Percentiles rank a stretch among this genome's conserved stretches.
These are phyloP conservation scores for Callinectes sapidus DNA, from an alignment of 2,888 invertebrate species.

Conservation along the genomic window DNA sequence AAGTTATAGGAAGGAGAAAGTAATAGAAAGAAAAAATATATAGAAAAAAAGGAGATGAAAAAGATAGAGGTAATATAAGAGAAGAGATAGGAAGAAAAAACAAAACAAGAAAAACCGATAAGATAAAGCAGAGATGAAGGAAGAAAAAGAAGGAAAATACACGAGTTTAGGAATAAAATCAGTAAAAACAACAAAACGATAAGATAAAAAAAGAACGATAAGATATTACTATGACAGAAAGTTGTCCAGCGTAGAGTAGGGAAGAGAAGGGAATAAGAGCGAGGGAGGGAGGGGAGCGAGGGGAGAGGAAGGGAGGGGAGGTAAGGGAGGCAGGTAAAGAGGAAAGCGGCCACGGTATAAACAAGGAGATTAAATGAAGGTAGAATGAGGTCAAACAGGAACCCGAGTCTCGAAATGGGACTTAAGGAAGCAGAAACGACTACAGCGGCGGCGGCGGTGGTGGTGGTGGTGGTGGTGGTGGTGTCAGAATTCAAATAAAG, in stretches of 20 bases:
- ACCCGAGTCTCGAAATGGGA: background rate
- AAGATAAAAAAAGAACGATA: too few relatives aligned
- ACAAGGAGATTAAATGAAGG: background rate
- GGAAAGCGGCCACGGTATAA: background rate
- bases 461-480: background rate
- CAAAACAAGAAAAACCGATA: too few relatives aligned
- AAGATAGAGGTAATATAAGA: background rate
- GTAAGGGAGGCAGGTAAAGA: background rate
- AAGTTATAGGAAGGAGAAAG: background rate
- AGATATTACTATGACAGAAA: too few relatives aligned
- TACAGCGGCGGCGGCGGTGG: background rate
- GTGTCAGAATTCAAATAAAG: background rate
- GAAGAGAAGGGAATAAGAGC: background rate
- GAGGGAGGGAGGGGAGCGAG: too few relatives aligned
- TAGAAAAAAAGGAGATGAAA: background rate
- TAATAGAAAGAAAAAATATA: background rate
- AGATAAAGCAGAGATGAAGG: background rate
- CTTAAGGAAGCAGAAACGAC: background rate
- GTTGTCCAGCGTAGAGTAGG: too few relatives aligned
- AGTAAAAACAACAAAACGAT: too few relatives aligned
- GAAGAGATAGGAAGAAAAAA: background rate
- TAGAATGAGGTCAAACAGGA: background rate
- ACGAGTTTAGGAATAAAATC: too few relatives aligned
- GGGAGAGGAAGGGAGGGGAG: conserved; percentile 1
- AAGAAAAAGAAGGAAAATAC: too few relatives aligned